phyloP scores from a whole-genome alignment of 1,140 invertebrate species.

The Berghia stephanieae region DNA sequence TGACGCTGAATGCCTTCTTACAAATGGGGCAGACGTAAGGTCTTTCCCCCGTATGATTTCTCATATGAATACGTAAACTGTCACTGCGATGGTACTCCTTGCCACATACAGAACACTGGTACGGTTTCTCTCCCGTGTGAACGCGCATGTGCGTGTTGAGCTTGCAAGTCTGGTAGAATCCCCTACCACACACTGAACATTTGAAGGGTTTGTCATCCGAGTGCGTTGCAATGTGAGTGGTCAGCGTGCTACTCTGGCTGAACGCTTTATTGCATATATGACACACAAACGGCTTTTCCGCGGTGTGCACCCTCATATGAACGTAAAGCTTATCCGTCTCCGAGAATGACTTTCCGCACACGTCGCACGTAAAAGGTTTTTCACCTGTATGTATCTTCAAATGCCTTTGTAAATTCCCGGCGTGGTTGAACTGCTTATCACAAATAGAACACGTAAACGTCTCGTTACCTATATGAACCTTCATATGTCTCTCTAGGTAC shows the following conservation, averaged over 20 bases:
- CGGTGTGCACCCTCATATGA: neutral
- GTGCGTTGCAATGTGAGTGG: too few species aligned
- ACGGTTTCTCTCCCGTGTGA: conserved; percentile 4
- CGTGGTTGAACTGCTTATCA: neutral
- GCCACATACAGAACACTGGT: too few species aligned
- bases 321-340: neutral
- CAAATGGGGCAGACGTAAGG: too few species aligned
- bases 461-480: neutral
- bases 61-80: too few species aligned
- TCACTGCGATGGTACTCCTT: too few species aligned
- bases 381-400: neutral
- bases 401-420: neutral
- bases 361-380: neutral
- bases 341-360: neutral
- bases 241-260: neutral
- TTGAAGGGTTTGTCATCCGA: too few species aligned
- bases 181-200: too few species aligned
- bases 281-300: neutral
- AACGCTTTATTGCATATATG: neutral
- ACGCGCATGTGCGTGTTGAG: too few species aligned
- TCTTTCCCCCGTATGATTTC: too few species aligned
- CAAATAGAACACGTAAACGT: neutral
- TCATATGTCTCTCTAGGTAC: neutral
- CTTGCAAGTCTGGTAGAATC: too few species aligned
- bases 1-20: too few species aligned